These are phyloP conservation scores for Dinothrombium tinctorium DNA, from an alignment of 1,140 invertebrate species.

Conservation along the genomic window DNA sequence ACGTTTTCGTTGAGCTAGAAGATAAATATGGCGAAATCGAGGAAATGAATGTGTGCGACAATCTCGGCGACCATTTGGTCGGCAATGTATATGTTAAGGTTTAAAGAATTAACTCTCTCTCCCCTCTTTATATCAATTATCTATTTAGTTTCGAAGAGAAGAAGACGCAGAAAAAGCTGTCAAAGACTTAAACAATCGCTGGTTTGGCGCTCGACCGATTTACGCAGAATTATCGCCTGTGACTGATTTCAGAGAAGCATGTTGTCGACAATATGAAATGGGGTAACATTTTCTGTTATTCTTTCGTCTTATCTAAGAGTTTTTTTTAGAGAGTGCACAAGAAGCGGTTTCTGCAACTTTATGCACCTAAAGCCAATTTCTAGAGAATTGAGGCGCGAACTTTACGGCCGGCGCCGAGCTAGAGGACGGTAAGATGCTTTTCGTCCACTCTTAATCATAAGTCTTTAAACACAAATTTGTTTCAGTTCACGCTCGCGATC, in stretches of 20 bases:
- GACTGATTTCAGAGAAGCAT: conserved; percentile 95
- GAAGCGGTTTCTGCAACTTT: no score
- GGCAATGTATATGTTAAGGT: conserved; percentile 47
- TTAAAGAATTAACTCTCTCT: background rate
- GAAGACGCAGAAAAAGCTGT: conserved; percentile 94
- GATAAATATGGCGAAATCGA: conserved; percentile 98
- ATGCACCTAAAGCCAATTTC: no score
- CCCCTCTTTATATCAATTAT: background rate
- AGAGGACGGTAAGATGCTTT: no score
- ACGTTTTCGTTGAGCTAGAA: conserved; percentile 93
- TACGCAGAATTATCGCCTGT: conserved; percentile 94
- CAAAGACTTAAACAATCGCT: conserved; percentile 86
- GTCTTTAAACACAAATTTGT: no score
- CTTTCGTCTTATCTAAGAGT: no score
- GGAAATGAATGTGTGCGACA: conserved; percentile 99
- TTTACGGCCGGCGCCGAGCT: no score
- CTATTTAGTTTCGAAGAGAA: conserved; percentile 66
- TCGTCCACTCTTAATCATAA: no score
- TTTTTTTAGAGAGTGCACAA: no score
- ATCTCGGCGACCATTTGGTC: conserved; percentile 88
- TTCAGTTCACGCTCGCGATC: no score
- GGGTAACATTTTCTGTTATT: no score
- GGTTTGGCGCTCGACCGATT: conserved; percentile 95
- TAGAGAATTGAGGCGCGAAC: no score
- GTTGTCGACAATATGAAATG: conserved; percentile 97